Conservation (phyloP, 2,888 invertebrate genomes). For the Psylliodes chrysocephalus region DNA sequence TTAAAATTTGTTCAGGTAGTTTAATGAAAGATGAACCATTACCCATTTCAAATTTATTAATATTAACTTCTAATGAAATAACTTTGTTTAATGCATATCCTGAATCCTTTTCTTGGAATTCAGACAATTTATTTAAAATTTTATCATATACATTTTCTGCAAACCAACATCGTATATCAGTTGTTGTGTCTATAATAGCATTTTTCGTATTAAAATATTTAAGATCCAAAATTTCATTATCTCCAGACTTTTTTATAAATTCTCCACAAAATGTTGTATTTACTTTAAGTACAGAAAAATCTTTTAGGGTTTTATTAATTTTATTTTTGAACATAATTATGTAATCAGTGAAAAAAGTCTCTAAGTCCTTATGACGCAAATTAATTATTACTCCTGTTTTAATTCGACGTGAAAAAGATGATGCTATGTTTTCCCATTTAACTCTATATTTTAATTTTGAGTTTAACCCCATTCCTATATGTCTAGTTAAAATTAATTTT, state of each 20-base stretch:
- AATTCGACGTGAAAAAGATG: too few species aligned
- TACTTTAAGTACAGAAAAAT: too few species aligned
- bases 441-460: too few species aligned
- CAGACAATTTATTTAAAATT: slow-evolving; percentile 42
- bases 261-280: slow-evolving; percentile 43
- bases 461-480: too few species aligned
- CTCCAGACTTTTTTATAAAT: slow-evolving; percentile 36
- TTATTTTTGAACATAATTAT: too few species aligned
- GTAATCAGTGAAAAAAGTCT: too few species aligned
- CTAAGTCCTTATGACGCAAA: too few species aligned
- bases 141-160: slow-evolving; percentile 30
- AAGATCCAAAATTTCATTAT: slow-evolving; percentile 32
- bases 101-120: slow-evolving; percentile 47
- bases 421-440: too few species aligned
- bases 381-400: too few species aligned
- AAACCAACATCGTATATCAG: slow-evolving; percentile 38
- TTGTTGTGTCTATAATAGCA: slow-evolving; percentile 36
- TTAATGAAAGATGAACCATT: slow-evolving; percentile 44
- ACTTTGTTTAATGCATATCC: slow-evolving; percentile 44
- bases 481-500: too few species aligned
- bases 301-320: too few species aligned
- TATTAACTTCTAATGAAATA: slow-evolving; percentile 43
- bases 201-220: slow-evolving; percentile 46
- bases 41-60: slow-evolving; percentile 43
- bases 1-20: slow-evolving; percentile 39